Percentiles rank a stretch among this genome's conserved stretches.
Evolutionary conservation across 2,113 vertebrate genomes (phyloP).

Genomic region (Corapipo altera): DNA sequence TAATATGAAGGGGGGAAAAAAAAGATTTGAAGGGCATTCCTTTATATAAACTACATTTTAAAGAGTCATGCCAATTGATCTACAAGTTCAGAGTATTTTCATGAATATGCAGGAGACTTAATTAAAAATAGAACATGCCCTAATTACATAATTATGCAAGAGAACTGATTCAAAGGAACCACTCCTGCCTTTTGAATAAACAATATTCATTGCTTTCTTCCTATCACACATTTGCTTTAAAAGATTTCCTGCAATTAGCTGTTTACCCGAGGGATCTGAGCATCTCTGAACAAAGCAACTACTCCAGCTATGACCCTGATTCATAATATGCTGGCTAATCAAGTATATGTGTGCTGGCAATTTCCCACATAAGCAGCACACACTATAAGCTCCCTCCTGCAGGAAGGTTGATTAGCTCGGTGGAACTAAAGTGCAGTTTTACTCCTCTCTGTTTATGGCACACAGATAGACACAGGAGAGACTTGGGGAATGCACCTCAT

Average conservation of each 20-base stretch:
- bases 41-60: neutral
- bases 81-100: slow-evolving; percentile 26
- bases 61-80: neutral
- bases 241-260: slow-evolving; percentile 60
- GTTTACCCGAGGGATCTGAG: slow-evolving; percentile 20
- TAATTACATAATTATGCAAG: slow-evolving; percentile 60
- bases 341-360: neutral
- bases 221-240: slow-evolving; percentile 50
- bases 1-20: neutral
- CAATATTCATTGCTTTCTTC: slow-evolving; percentile 61
- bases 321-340: slow-evolving; percentile 26
- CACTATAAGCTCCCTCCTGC: neutral
- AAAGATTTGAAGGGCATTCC: neutral
- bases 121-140: slow-evolving; percentile 62
- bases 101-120: slow-evolving; percentile 58
- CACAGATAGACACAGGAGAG: neutral
- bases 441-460: neutral
- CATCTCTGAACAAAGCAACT: slow-evolving; percentile 43
- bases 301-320: slow-evolving; percentile 53
- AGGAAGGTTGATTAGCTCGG: slow-evolving; percentile 16
- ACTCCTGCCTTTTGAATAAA: slow-evolving; percentile 53
- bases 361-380: slow-evolving; percentile 32
- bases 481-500: neutral
- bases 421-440: neutral
- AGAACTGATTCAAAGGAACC: slow-evolving; percentile 43